These are phyloP conservation scores for Ennomos fuscantarius DNA, from an alignment of 2,888 invertebrate species.

Conservation along the genomic window DNA sequence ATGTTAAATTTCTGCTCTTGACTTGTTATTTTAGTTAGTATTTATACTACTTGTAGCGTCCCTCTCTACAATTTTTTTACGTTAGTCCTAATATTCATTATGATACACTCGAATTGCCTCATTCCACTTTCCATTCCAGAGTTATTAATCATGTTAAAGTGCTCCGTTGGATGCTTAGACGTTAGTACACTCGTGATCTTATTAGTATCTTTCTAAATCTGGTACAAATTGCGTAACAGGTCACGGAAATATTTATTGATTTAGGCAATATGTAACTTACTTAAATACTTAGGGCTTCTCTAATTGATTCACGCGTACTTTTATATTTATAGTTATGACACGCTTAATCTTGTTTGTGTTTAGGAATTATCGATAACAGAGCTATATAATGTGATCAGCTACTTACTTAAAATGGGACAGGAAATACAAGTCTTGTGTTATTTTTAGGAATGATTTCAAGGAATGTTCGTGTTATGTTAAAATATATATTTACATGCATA, in stretches of 20 bases:
- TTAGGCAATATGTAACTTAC: constrained; percentile 17
- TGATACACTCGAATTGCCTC: no score
- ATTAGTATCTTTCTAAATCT: constrained; percentile 26
- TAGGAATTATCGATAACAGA: no score
- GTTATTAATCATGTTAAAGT: constrained; percentile 30
- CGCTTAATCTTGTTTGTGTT: constrained; percentile 16
- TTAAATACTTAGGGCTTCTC: constrained; percentile 20
- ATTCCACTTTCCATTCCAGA: background rate
- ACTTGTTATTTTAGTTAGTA: no score
- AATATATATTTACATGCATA: no score
- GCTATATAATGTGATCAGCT: no score
- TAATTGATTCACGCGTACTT: constrained; percentile 7
- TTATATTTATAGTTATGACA: constrained; percentile 1
- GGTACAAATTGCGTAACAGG: constrained; percentile 5
- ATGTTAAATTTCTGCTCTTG: no score
- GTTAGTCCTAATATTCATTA: no score
- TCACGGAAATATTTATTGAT: constrained; percentile 6
- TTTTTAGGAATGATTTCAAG: no score
- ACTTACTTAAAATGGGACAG: no score
- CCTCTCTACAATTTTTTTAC: background rate
- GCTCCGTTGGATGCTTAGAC: constrained; percentile 25
- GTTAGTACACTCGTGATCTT: constrained; percentile 25
- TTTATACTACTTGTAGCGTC: no score
- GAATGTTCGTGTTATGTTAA: no score
- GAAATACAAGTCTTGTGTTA: no score